Percentiles rank a stretch among this genome's conserved stretches.
Evolutionary conservation across 2,888 invertebrate genomes (phyloP).

Genomic region (Sarcophaga rosellei): DNA sequence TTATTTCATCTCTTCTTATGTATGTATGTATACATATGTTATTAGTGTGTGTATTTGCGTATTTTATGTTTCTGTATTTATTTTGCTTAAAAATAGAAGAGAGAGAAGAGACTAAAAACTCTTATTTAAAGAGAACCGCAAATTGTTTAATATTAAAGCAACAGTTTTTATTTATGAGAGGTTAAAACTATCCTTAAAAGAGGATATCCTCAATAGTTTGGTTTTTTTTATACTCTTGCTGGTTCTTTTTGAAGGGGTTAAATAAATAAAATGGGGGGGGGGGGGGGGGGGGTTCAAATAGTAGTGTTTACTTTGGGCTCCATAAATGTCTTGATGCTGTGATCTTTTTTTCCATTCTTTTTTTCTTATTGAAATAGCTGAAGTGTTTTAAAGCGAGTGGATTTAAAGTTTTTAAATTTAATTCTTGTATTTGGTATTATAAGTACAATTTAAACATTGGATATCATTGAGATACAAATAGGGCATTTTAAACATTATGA

Average conservation of each 20-base stretch:
- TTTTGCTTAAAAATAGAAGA: not conserved
- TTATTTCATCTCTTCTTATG: not conserved
- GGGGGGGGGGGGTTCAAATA: not conserved
- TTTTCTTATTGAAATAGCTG: too few species aligned
- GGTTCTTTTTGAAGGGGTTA: not conserved
- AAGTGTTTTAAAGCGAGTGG: too few species aligned
- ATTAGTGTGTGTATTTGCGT: not conserved
- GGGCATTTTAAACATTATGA: too few species aligned
- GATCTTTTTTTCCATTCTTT: too few species aligned
- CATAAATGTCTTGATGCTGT: too few species aligned
- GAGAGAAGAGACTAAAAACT: slow-evolving; percentile 8
- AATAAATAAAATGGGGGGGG: not conserved
- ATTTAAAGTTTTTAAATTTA: too few species aligned
- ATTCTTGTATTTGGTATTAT: too few species aligned
- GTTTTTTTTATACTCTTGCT: not conserved
- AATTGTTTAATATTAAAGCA: slow-evolving; percentile 38
- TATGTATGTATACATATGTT: not conserved
- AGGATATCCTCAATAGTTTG: too few species aligned
- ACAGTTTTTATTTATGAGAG: slow-evolving; percentile 9
- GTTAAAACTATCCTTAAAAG: not conserved
- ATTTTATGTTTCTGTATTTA: not conserved
- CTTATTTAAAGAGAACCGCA: slow-evolving; percentile 49
- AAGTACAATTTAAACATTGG: too few species aligned
- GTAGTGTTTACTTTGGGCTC: not conserved
- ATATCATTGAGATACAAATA: too few species aligned